Evolutionary conservation across 2,113 vertebrate species (phyloP), one percentile per base, ranked within the genome.

Genomic region (Donacobius atricapilla): DNA sequence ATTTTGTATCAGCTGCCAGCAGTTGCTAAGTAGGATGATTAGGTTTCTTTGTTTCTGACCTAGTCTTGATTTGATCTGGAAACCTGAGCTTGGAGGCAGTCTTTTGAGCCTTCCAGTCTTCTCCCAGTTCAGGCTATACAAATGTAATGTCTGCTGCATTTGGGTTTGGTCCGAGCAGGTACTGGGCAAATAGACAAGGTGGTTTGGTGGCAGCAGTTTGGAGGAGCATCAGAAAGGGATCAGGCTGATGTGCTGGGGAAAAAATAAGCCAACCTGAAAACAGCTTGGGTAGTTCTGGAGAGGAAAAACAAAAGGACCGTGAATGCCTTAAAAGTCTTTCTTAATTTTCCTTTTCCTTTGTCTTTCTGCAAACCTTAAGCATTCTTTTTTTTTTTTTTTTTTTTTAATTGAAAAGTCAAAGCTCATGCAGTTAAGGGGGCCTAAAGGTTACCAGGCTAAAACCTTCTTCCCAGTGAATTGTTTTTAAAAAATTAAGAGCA

Each of bases 71-170:
- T 69, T 80, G 75, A 39, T 83, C 39, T 69, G 76, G 64, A 93
- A 86, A 63, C 64, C 39, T 87, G 40, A 78, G 30, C 64, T 85
- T 4, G 1, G 54, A 63, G 28, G 18, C 58, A n/a, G 68, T 81
- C 64, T 73, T 65, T 50, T 39, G 35, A 87, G 35, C 33, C 35
- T 40, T 30, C 68, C 76, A 53, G 5, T 65, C 45, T 65, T 53
- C 57, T 72, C 58, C 42, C 16, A 22, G 66, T 65, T 31, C 58
- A 83, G 39, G 15, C 39, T 66, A 5, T 57, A 33, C 44, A 72
- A 56, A 42, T 48, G 19, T 2, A 1, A 20, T 0, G 6, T 14
- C 11, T 2, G 6, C 7, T 8, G 1, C 3, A 0, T 58, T 76
- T 51, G 17, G 7, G 40, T 79, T 54, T 8, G 5, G 35, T 51